Evolutionary conservation across 2,113 vertebrate genomes (phyloP).

Genomic region (Scalopus aquaticus): DNA sequence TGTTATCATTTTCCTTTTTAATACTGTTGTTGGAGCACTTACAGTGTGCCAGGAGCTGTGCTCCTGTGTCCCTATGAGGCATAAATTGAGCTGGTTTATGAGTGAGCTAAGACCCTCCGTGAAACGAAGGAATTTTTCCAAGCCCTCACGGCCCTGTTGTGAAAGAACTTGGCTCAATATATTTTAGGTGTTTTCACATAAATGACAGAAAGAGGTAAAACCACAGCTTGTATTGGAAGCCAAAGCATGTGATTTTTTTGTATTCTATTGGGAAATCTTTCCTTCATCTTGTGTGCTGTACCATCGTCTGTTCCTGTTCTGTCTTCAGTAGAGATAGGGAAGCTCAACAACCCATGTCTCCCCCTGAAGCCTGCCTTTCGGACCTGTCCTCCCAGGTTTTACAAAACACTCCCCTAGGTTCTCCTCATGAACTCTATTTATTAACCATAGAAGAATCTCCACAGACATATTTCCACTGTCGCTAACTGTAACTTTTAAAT

Average conservation of each 20-base stretch:
- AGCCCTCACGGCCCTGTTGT: background rate
- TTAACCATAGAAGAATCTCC: constrained; percentile 51
- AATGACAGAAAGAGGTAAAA: constrained; percentile 44
- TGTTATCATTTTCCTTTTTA: background rate
- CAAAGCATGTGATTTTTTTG: background rate
- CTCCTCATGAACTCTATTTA: constrained; percentile 37
- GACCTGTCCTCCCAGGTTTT: constrained; percentile 40
- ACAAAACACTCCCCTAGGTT: constrained; percentile 31
- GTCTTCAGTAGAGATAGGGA: constrained; percentile 21
- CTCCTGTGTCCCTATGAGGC: background rate
- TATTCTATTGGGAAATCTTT: constrained; percentile 37
- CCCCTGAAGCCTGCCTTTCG: constrained; percentile 30
- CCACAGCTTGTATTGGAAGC: background rate
- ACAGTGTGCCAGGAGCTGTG: background rate
- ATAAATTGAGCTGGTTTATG: background rate
- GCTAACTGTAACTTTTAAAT: constrained; percentile 57
- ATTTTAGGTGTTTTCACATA: constrained; percentile 30
- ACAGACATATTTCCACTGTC: constrained; percentile 39
- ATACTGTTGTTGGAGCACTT: background rate
- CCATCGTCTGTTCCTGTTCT: constrained; percentile 38
- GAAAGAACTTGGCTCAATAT: background rate
- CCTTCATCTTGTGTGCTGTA: background rate
- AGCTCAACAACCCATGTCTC: background rate
- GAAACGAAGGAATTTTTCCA: background rate
- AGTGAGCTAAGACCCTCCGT: background rate